Evolutionary conservation across 2,888 invertebrate genomes (phyloP), one percentile per base, ranked within the genome.

Genomic region (Rhopalosiphum nymphaeae): DNA sequence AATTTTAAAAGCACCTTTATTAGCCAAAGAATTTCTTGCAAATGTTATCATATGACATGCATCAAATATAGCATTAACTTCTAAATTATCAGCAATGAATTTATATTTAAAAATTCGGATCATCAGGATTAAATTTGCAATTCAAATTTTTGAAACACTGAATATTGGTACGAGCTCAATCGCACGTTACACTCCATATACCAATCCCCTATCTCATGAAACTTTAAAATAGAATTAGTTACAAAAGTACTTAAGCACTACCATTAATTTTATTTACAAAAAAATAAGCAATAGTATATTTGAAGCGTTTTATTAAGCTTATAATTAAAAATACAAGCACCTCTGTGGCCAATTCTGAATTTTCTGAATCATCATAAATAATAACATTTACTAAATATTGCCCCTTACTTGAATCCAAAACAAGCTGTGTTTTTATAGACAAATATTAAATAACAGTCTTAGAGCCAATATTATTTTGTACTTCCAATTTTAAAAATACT

Each of bases 1-100:
- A 44, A 78, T 91, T 94, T 84, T 91, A 53, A 91, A 94, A 91
- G 42, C 85, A 46, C 36, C 53, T 92, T 85, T 85, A 85, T 44
- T 44, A 85, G 85, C 85, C 44, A 85, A 85, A 85, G 92, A 85
- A 85, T 85, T 42, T 26, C 91, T 46, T 11, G 57, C 56, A 46
- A 94, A 56, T 61, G 92, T 94, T 29, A 94, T n/a, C 87, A 94
- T 92, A 57, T 94, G 91, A 42, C 91, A 91, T n/a, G 94, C 61
- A 78, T 94, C 91, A n/a, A 94, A 86, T 46, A 94, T 94, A 26
- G 57, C 94, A 49, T 49, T 53, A 4, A 53, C n/a, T 78, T 44
- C 44, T 44, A 44, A 44, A 44, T 44, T 44, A 44, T 5, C 44
- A 44, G 2, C 44, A 44, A 5, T 44, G 5, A 44, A 44, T 1